Evolutionary conservation across 2,113 vertebrate genomes (phyloP).

Genomic region (Aepyceros melampus): DNA sequence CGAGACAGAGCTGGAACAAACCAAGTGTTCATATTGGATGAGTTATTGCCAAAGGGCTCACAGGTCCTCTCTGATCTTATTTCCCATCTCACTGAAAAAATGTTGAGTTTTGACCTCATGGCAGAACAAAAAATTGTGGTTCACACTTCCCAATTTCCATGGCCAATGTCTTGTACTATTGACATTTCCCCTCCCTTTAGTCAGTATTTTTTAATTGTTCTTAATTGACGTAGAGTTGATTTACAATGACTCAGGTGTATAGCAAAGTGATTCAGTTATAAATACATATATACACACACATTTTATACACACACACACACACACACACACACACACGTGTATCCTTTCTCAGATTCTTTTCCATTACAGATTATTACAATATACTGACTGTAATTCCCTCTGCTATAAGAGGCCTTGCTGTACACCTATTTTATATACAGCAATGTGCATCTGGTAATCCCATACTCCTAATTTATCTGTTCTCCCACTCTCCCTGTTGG

Average conservation of each 20-base stretch:
- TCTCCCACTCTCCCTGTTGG: background rate
- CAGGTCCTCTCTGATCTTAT: background rate
- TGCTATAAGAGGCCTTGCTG: background rate
- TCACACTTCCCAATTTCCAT: background rate
- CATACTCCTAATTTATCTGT: background rate
- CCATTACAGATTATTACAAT: background rate
- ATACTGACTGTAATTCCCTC: background rate
- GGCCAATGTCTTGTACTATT: too few relatives aligned
- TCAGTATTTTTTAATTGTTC: background rate
- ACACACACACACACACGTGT: rapidly evolving
- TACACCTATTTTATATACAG: background rate
- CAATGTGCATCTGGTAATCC: background rate
- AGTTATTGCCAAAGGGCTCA: background rate
- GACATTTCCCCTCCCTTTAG: background rate
- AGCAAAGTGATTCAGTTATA: background rate
- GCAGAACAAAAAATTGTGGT: background rate
- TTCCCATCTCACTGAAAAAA: background rate
- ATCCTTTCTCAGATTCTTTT: background rate
- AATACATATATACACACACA: background rate
- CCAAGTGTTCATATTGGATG: background rate
- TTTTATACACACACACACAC: background rate
- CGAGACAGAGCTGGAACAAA: background rate
- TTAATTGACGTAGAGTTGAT: background rate
- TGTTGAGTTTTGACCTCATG: background rate
- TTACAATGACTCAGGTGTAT: background rate